phyloP scores from a whole-genome alignment of 92 coral and sea anemone genomes.

The Palythoa caribaeorum region DNA sequence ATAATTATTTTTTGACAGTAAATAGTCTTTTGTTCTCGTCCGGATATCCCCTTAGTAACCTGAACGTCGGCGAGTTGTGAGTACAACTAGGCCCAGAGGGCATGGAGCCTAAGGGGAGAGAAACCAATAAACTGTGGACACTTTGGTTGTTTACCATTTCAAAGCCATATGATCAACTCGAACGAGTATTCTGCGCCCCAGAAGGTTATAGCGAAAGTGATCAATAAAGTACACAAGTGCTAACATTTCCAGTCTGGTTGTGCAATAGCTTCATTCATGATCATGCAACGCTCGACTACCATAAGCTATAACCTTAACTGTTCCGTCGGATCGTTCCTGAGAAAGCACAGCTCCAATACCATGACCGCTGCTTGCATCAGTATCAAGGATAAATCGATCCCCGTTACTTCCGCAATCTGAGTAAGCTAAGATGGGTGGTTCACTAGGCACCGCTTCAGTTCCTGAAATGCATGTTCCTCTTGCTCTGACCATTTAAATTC shows the following conservation, averaged over 20 bases:
- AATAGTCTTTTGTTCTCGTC: too few species aligned
- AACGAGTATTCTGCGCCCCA: too few species aligned
- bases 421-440: slow-evolving; percentile 55
- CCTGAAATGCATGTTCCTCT: neutral
- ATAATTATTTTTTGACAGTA: too few species aligned
- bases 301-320: slow-evolving; percentile 52
- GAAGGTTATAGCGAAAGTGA: too few species aligned
- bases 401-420: slow-evolving; percentile 40
- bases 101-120: too few species aligned
- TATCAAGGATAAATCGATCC: slow-evolving; percentile 45
- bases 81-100: too few species aligned
- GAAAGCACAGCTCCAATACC: slow-evolving; percentile 56
- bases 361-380: slow-evolving; percentile 68
- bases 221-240: neutral
- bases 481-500: slow-evolving; percentile 60
- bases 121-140: too few species aligned
- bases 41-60: too few species aligned
- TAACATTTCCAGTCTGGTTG: neutral
- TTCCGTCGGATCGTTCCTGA: slow-evolving; percentile 48
- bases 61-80: too few species aligned
- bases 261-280: slow-evolving; percentile 45
- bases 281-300: slow-evolving; percentile 56
- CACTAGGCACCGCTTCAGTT: neutral
- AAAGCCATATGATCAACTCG: too few species aligned
- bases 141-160: too few species aligned